A percentile compares a stretch with the other conserved stretches of the same genome.
Evolutionary conservation across 1,140 invertebrate species (phyloP).

Genomic region (Heliothis subflexa): DNA sequence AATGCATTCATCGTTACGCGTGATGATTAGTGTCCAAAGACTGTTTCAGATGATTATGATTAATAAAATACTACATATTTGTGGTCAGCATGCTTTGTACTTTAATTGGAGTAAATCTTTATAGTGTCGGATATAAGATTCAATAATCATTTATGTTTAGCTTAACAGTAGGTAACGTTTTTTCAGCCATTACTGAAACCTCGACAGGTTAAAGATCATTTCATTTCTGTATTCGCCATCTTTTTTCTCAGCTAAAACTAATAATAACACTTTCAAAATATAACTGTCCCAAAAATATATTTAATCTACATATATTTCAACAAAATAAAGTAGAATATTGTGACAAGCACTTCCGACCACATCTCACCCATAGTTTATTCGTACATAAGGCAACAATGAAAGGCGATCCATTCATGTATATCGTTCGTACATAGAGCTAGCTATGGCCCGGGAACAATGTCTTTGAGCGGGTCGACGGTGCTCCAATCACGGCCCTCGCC

Average conservation of each 20-base stretch:
- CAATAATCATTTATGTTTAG: not conserved
- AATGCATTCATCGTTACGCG: conserved; percentile 51
- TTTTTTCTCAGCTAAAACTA: no score
- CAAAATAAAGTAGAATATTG: not conserved
- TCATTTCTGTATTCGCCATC: no score
- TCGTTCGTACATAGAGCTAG: conserved; percentile 44
- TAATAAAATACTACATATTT: conserved; percentile 24
- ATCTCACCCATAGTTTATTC: not conserved
- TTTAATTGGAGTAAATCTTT: conserved; percentile 28
- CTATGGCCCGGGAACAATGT: conserved; percentile 67
- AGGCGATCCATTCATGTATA: conserved; percentile 47
- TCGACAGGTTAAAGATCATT: no score
- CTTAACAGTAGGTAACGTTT: no score
- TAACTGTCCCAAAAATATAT: no score
- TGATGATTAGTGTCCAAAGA: conserved; percentile 41
- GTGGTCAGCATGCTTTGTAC: not conserved
- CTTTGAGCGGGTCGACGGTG: conserved; percentile 60
- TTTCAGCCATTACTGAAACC: no score
- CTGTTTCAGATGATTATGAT: conserved; percentile 32
- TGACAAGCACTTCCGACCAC: not conserved
- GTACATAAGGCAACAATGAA: conserved; percentile 39
- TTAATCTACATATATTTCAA: no score
- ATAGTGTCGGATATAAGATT: not conserved
- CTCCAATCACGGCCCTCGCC: conserved; percentile 69
- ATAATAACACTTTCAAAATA: no score